These are phyloP conservation scores for Rana temporaria DNA, from an alignment of 2,113 vertebrate species.

Conservation along the genomic window DNA sequence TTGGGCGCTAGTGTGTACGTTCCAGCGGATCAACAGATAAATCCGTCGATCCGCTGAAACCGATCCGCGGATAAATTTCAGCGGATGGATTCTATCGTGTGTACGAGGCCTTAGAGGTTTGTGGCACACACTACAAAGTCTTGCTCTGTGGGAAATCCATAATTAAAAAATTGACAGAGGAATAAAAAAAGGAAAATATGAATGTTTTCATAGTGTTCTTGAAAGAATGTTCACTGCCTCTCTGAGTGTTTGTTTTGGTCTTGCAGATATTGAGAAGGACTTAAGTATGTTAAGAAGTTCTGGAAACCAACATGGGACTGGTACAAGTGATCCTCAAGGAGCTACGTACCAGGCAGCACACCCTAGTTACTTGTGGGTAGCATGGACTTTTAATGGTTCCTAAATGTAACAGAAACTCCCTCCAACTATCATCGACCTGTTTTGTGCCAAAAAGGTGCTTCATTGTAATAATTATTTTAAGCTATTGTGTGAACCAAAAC, in stretches of 20 bases:
- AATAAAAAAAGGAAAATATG: slow-evolving; percentile 11
- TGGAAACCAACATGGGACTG: slow-evolving; percentile 68
- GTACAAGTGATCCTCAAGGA: slow-evolving; percentile 73
- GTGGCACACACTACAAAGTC: slow-evolving; percentile 26
- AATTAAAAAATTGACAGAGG: background rate
- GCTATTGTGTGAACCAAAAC: no score
- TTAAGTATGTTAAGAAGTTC: slow-evolving; percentile 77
- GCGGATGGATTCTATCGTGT: no score
- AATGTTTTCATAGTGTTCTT: background rate
- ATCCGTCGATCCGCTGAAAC: no score
- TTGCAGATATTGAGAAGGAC: slow-evolving; percentile 85
- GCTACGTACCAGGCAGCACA: slow-evolving; percentile 67
- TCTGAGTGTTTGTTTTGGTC: slow-evolving; percentile 27
- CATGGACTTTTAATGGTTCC: no score
- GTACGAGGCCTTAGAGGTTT: slow-evolving; percentile 24
- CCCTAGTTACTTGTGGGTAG: no score
- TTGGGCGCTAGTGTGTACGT: no score
- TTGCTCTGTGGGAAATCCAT: background rate
- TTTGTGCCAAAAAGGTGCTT: no score
- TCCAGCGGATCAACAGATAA: no score
- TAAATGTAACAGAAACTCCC: no score
- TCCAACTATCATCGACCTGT: no score
- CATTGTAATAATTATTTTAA: no score
- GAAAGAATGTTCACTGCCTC: background rate
- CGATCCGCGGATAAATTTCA: no score